Evolutionary conservation across 2,113 vertebrate species (phyloP).

Genomic region (Zosterops lateralis): DNA sequence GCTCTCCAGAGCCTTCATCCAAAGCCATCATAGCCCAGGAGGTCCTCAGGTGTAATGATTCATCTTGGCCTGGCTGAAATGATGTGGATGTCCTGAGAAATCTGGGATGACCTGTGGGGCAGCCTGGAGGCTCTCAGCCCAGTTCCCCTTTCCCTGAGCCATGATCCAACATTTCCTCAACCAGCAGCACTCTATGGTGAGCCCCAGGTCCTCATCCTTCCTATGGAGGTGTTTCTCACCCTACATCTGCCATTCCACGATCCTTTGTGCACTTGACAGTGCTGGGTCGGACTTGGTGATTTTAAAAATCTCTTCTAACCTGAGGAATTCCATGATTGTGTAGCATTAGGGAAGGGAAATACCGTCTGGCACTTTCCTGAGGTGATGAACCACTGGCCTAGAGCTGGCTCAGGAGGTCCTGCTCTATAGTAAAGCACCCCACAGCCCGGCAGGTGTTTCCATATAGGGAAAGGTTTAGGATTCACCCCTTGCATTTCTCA

Average conservation of each 20-base stretch:
- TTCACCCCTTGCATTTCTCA: too few species aligned
- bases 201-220: neutral
- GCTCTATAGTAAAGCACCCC: too few species aligned
- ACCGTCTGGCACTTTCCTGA: rapidly evolving
- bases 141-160: neutral
- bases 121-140: neutral
- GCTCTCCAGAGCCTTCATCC: neutral
- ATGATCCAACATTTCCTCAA: neutral
- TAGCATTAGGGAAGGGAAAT: neutral
- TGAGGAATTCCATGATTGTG: neutral
- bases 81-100: neutral
- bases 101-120: neutral
- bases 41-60: neutral
- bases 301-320: neutral
- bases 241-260: neutral
- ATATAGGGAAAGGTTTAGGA: too few species aligned
- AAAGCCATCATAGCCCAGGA: neutral
- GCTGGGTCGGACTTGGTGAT: neutral
- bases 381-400: neutral
- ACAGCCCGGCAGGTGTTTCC: too few species aligned
- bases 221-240: neutral
- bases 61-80: neutral
- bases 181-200: neutral
- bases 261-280: too few species aligned
- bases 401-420: neutral